Base-by-base conservation (phyloP, 2,113 vertebrate genomes). In the Machaerirhynchus nigripectus region DNA sequence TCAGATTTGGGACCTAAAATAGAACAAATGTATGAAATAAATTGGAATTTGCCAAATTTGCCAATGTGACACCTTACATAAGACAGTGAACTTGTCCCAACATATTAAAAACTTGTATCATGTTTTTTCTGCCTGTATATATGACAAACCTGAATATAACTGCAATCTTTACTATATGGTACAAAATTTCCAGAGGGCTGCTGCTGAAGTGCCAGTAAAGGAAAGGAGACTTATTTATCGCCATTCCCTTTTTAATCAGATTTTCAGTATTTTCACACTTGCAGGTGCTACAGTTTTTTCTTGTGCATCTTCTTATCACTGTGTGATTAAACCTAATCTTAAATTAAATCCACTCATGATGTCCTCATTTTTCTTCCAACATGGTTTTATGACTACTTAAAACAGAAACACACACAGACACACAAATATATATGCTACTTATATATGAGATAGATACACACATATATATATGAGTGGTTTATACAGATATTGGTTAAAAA, bases 1-100 rank as follows among this genome's bases (percentile, higher is more conserved):
- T 97, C 42, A 99, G 95, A 96, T 98, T 98, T 24, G 99, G 99
- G 39, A 99, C 99, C 99, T 99, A 97, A 95, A 92, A 96, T 59
- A 89, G 89, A 97, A 80, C 26, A 79, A 65, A 92, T 53, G 33
- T 6, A 61, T 23, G 14, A 95, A 96, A 86, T 17, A 40, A 90
- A 82, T 79, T 49, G 7, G 10, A 78, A 56, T 37, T 39, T 73
- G n/a, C 15, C 17, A n/a, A 86, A 52, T 31, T 35, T 78, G 33
- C 23, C 40, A 50, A 56, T 13, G 31, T 0, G 0, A 35, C 33
- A 19, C 40, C 8, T 69, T 64, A 70, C 2, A 37, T 10, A 73
- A 52, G 11, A 61, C 21, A 64, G 27, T 27, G 11, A 86, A 56
- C 8, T 59, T 47, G 4, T 50, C 7, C 47, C 33, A 74, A 79